Percentiles rank a stretch among this genome's conserved stretches.
phyloP scores from a whole-genome alignment of 2,888 invertebrate genomes.

The Meiosimyza decipiens region DNA sequence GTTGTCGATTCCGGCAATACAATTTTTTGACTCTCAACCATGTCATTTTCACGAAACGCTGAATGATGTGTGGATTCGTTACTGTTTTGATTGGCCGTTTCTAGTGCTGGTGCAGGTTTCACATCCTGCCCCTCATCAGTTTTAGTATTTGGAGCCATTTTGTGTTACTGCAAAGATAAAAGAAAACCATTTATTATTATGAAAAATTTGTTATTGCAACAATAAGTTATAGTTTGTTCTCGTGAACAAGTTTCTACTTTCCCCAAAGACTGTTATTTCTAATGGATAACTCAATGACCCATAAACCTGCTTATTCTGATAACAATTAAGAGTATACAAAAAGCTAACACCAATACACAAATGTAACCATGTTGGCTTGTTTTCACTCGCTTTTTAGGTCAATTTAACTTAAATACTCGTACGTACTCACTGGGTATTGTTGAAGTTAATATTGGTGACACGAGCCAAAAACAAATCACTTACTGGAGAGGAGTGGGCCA shows the following conservation, averaged over 20 bases:
- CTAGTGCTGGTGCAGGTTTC: conserved; percentile 53
- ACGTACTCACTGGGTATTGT: neutral
- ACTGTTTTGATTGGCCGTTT: conserved; percentile 55
- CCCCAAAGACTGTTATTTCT: too few species aligned
- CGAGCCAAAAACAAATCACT: neutral
- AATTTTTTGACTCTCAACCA: conserved; percentile 59
- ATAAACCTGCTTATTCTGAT: too few species aligned
- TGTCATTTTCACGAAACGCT: conserved; percentile 55
- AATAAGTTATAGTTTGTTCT: too few species aligned
- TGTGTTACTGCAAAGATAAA: conserved; percentile 47
- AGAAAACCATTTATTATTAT: neutral
- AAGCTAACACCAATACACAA: neutral
- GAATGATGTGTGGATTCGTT: conserved; percentile 60
- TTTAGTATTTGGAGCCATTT: conserved; percentile 64
- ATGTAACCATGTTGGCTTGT: too few species aligned
- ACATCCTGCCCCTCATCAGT: conserved; percentile 55
- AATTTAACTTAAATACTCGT: neutral
- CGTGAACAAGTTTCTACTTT: too few species aligned
- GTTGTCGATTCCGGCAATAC: conserved; percentile 57
- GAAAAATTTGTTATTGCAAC: too few species aligned
- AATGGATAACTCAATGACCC: too few species aligned
- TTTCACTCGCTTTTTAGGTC: neutral
- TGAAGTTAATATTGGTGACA: too few species aligned
- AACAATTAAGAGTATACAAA: neutral
- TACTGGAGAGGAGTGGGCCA: neutral